Conservation (phyloP, 2,113 vertebrate species). For the Hyla sarda region DNA sequence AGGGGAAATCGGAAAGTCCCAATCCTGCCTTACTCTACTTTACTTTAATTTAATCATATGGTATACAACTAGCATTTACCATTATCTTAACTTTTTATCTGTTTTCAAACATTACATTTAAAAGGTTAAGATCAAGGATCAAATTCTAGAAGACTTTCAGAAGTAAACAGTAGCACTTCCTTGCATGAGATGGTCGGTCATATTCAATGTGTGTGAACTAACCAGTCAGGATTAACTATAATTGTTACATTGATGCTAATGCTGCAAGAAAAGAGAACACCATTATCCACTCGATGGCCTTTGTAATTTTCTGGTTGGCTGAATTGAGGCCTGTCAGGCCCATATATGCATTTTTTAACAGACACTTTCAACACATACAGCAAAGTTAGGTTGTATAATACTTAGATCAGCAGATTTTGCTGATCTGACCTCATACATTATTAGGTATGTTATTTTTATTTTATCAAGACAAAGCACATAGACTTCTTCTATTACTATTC, state of each 20-base stretch:
- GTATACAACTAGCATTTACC: too few relatives aligned
- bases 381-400: not conserved
- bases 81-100: too few relatives aligned
- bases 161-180: too few relatives aligned
- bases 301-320: constrained; percentile 7
- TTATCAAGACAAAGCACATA: not conserved
- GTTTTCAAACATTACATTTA: too few relatives aligned
- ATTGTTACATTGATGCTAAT: constrained; percentile 22
- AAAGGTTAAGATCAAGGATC: too few relatives aligned
- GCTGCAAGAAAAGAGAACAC: constrained; percentile 26
- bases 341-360: constrained; percentile 34
- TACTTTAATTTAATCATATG: too few relatives aligned
- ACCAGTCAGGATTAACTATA: not conserved
- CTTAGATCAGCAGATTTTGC: constrained; percentile 20
- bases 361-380: constrained; percentile 18
- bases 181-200: too few relatives aligned
- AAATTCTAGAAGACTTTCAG: too few relatives aligned
- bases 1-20: too few relatives aligned
- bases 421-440: constrained; percentile 34
- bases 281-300: constrained; percentile 10
- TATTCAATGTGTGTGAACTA: not conserved
- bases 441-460: not conserved
- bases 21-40: too few relatives aligned
- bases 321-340: not conserved
- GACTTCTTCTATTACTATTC: not conserved